Evolutionary conservation across 2,888 invertebrate species (phyloP).

Genomic region (Phyllotreta cruciferae): DNA sequence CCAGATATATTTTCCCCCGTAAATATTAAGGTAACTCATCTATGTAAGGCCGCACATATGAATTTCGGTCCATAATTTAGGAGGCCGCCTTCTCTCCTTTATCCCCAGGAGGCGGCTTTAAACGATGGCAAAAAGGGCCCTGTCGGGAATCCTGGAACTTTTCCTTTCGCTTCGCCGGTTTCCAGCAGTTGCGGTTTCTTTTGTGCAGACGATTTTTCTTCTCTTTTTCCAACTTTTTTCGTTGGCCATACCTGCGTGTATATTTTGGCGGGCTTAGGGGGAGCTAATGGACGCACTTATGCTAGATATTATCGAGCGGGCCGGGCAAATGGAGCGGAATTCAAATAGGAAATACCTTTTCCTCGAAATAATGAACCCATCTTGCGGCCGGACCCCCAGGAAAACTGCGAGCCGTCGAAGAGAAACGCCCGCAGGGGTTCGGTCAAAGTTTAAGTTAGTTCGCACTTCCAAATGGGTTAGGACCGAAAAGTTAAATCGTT

Average conservation of each 20-base stretch:
- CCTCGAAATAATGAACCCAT: conserved; percentile 16
- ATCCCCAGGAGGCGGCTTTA: conserved; percentile 25
- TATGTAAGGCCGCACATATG: conserved; percentile 48
- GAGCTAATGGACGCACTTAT: conserved; percentile 15
- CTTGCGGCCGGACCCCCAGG: conserved; percentile 10
- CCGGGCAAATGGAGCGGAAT: conserved; percentile 7
- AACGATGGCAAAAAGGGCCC: conserved; percentile 33
- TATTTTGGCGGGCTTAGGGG: no score
- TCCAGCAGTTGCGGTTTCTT: conserved; percentile 8
- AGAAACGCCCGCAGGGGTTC: conserved; percentile 4
- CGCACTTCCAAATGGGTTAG: not conserved
- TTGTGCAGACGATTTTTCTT: not conserved
- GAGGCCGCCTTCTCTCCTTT: conserved; percentile 15
- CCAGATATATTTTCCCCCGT: conserved; percentile 49
- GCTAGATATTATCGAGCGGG: conserved; percentile 13
- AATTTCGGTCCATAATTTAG: conserved; percentile 46
- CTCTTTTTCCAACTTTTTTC: not conserved
- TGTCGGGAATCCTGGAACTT: conserved; percentile 30
- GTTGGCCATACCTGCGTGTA: not conserved
- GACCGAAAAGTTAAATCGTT: conserved; percentile 10
- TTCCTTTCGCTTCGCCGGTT: conserved; percentile 15
- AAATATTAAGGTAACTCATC: conserved; percentile 49
- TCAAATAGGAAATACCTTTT: conserved; percentile 22
- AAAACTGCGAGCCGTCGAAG: conserved; percentile 3
- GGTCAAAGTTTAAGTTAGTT: conserved; percentile 8